A percentile compares a stretch with the other conserved stretches of the same genome.
These are phyloP conservation scores for Austrolebias charrua DNA, from an alignment of 2,797 vertebrate species.

Conservation along the genomic window DNA sequence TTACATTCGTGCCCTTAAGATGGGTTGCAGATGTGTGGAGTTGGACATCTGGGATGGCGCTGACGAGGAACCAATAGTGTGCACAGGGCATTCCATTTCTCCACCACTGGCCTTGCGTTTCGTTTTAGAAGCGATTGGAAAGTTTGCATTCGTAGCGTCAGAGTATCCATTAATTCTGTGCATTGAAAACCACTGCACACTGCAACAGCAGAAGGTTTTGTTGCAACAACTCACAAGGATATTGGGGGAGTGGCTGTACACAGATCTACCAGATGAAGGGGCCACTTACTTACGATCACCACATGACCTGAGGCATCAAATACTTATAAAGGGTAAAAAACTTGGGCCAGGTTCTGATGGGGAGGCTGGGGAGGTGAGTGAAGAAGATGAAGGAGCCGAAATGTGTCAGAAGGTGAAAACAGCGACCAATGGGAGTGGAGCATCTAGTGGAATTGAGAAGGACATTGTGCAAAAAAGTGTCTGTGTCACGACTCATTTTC, in stretches of 20 bases:
- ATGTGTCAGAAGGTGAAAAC: constrained; percentile 82
- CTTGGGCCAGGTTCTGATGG: constrained; percentile 73
- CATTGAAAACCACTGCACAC: constrained; percentile 92
- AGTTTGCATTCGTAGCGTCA: constrained; percentile 88
- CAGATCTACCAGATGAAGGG: constrained; percentile 75
- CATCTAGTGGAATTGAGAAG: constrained; percentile 48
- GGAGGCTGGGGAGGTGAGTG: constrained; percentile 87
- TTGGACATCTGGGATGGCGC: constrained; percentile 92
- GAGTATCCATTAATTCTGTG: constrained; percentile 91
- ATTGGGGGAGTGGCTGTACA: constrained; percentile 85
- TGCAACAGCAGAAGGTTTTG: constrained; percentile 87
- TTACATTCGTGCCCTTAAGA: constrained; percentile 91
- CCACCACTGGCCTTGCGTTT: constrained; percentile 86
- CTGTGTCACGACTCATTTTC: constrained; percentile 20
- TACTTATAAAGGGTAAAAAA: constrained; percentile 90
- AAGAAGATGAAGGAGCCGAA: constrained; percentile 91
- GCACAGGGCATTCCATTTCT: constrained; percentile 87
- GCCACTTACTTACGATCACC: constrained; percentile 89
- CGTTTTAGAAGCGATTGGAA: constrained; percentile 89
- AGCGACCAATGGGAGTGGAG: constrained; percentile 60
- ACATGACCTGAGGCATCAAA: constrained; percentile 82
- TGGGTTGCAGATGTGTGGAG: constrained; percentile 93
- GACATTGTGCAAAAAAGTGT: constrained; percentile 65
- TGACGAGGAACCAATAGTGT: constrained; percentile 87
- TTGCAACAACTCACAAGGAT: constrained; percentile 85